Evolutionary conservation across 2,113 vertebrate species (phyloP).

Genomic region (Hippocampus zosterae): DNA sequence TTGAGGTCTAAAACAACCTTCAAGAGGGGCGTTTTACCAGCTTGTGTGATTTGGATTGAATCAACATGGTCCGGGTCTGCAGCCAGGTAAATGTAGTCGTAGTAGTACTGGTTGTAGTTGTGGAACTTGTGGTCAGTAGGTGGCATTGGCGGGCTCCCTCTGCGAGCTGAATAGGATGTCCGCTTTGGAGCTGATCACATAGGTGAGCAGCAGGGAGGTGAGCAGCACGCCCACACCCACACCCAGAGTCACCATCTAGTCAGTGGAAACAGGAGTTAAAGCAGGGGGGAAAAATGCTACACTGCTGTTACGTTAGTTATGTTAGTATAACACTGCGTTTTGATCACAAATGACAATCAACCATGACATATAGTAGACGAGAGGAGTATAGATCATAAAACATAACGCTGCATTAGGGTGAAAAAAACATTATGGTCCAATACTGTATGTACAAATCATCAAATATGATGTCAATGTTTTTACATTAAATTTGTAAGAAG

Average conservation of each 20-base stretch:
- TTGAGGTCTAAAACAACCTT: constrained; percentile 10
- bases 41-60: constrained; percentile 27
- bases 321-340: neutral
- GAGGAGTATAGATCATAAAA: too few relatives aligned
- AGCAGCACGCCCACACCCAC: constrained; percentile 79
- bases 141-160: constrained; percentile 73
- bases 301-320: too few relatives aligned
- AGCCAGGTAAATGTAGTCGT: constrained; percentile 11
- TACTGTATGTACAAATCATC: too few relatives aligned
- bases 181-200: constrained; percentile 86
- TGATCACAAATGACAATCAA: too few relatives aligned
- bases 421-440: too few relatives aligned
- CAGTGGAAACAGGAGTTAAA: neutral
- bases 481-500: too few relatives aligned
- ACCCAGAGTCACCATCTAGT: constrained; percentile 82
- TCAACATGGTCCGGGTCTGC: constrained; percentile 29
- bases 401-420: too few relatives aligned
- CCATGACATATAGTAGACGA: too few relatives aligned
- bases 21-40: constrained; percentile 43
- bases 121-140: constrained; percentile 77
- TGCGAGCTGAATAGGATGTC: constrained; percentile 81
- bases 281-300: neutral
- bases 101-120: constrained; percentile 35
- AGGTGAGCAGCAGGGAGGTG: constrained; percentile 80
- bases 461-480: too few relatives aligned